Base-by-base conservation (phyloP, 2,888 invertebrate species). In the Andricus quercusramuli region DNA sequence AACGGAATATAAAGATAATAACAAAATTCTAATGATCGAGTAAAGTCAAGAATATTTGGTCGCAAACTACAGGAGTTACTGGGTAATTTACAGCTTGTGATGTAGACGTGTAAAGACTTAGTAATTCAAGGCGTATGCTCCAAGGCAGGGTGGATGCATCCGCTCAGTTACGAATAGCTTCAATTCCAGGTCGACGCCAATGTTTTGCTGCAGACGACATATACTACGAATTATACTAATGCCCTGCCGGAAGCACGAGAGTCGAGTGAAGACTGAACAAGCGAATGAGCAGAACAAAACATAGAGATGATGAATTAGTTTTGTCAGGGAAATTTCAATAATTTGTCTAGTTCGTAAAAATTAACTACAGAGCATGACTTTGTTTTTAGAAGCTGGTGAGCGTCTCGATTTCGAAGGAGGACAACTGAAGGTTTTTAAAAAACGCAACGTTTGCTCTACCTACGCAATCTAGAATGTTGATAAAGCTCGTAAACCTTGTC, bases 151-250 rank as follows among this genome's bases (percentile, higher is more conserved):
- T 32, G 32, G 32, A 51, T 51, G 51, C 70, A 74, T 74, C 74
- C 74, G 56, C 74, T 56, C 56, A 74, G 56, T 74, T 74, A 74
- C 74, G 56, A 74, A 56, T 51, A 56, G 32, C 51, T 74, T 74
- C 74, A 51, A 51, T 74, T 74, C 56, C 74, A 74, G 74, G 74
- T 74, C 32, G 74, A 74, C 56, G 74, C 32, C 32, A 56, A 51
- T 32, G 51, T 56, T 74, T 32, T 51, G 32, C 74, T 56, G 74
- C n/a, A 51, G 56, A 29, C 51, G 32, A 74, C 56, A 32, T 56
- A 51, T 51, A 70, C 51, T 32, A 25, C 51, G 47, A 47, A 51
- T n/a, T 74, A 74, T 74, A 56, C 51, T 74, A 51, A 56, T 51
- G 51, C 32, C 56, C 56, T 74, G 32, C 51, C 74, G 74, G 74